These are phyloP conservation scores for Nemoura dubitans DNA, from an alignment of 2,888 invertebrate species.

Conservation along the genomic window DNA sequence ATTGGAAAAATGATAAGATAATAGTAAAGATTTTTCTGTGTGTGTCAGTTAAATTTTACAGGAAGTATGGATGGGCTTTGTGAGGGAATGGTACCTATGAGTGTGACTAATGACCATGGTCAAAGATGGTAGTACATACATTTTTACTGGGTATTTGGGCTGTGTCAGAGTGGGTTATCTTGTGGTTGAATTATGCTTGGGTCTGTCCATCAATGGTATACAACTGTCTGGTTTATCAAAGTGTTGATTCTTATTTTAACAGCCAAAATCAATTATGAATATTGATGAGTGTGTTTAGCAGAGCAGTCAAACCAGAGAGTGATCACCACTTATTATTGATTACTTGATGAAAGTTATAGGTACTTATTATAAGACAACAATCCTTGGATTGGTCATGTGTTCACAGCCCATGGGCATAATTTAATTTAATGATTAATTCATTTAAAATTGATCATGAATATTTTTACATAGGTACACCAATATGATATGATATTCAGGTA, in stretches of 20 bases:
- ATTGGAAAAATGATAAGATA: background rate
- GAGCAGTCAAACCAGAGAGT: background rate
- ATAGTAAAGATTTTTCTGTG: constrained; percentile 8
- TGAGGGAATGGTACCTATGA: background rate
- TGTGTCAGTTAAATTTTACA: background rate
- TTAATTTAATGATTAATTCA: background rate
- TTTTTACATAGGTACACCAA: background rate
- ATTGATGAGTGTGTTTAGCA: background rate
- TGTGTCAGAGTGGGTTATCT: background rate
- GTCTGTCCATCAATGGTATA: background rate
- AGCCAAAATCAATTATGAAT: background rate
- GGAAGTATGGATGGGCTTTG: background rate
- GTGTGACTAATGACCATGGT: too few relatives aligned
- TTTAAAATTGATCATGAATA: background rate
- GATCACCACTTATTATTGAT: background rate
- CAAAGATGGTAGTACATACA: background rate
- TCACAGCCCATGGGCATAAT: background rate
- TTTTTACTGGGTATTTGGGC: background rate
- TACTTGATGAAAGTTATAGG: background rate
- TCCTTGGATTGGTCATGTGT: background rate
- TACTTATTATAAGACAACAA: background rate
- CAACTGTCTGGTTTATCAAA: background rate
- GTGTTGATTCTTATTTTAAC: background rate
- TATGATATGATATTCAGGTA: too few relatives aligned
- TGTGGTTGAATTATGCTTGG: background rate